Conservation (phyloP, 2,797 vertebrate genomes). For the Paedocypris micromegethes region DNA sequence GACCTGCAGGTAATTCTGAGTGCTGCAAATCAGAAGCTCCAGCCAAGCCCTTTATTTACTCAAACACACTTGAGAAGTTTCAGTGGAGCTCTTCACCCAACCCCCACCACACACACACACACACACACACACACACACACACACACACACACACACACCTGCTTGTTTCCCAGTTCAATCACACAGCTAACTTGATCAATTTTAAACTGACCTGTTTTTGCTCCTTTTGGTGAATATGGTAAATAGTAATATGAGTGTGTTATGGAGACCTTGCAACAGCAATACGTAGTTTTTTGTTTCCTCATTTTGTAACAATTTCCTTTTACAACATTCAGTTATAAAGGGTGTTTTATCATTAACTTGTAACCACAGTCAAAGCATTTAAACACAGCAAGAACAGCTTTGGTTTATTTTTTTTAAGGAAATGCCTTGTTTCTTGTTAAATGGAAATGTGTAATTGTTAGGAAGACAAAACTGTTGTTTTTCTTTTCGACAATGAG, state of each 20-base stretch:
- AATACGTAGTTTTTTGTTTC: background rate
- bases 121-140: constrained; percentile 37
- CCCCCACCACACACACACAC: background rate
- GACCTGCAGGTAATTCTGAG: constrained; percentile 13
- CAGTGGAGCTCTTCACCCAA: constrained; percentile 47
- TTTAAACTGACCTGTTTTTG: background rate
- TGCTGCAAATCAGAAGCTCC: constrained; percentile 1
- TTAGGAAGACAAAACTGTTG: background rate
- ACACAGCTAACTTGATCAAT: constrained; percentile 1
- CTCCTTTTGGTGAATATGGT: background rate
- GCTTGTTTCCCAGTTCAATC: constrained; percentile 14
- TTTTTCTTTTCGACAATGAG: constrained; percentile 19
- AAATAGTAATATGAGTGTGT: background rate
- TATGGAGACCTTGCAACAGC: background rate
- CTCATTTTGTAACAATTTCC: background rate
- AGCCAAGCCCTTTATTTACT: constrained; percentile 30
- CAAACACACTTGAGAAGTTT: constrained; percentile 45
- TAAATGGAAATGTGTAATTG: too few relatives aligned
- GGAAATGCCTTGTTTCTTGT: too few relatives aligned
- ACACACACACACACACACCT: constrained; percentile 49
- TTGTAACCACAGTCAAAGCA: too few relatives aligned
- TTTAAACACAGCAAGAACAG: too few relatives aligned
- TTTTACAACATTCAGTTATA: constrained; percentile 1
- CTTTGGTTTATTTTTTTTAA: too few relatives aligned
- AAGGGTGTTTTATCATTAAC: too few relatives aligned